Evolutionary conservation across 2,797 vertebrate species (phyloP).

Genomic region (Myotis myotis): DNA sequence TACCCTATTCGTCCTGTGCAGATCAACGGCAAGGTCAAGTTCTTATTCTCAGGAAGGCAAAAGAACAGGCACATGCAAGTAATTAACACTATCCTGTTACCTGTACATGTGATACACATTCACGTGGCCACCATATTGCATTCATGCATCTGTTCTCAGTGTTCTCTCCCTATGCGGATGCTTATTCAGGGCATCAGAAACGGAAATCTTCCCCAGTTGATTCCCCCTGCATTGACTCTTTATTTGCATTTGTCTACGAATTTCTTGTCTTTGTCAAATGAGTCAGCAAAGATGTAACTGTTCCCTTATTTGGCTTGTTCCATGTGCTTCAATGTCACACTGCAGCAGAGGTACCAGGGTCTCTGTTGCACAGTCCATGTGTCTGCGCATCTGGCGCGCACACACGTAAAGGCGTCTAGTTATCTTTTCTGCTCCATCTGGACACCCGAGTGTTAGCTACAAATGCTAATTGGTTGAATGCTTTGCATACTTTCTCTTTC

Average conservation of each 20-base stretch:
- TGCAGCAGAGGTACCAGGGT: neutral
- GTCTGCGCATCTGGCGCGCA: neutral
- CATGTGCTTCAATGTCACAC: neutral
- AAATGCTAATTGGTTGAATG: neutral
- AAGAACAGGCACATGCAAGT: neutral
- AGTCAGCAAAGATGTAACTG: neutral
- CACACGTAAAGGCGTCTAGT: neutral
- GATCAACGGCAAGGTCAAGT: neutral
- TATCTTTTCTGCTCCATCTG: neutral
- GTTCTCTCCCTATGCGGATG: neutral
- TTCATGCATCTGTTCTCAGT: neutral
- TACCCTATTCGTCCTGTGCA: neutral
- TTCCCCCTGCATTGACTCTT: neutral
- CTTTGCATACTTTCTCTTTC: neutral
- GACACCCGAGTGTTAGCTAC: neutral
- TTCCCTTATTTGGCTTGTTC: conserved; percentile 7
- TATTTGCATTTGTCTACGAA: neutral
- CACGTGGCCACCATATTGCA: neutral
- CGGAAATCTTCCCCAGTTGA: neutral
- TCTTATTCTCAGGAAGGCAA: neutral
- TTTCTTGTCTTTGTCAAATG: conserved; percentile 1
- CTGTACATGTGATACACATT: neutral
- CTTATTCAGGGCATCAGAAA: neutral
- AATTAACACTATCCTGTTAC: neutral
- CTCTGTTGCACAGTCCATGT: neutral